Evolutionary conservation across 2,797 vertebrate species (phyloP).

Genomic region (Leucoraja ocellata): DNA sequence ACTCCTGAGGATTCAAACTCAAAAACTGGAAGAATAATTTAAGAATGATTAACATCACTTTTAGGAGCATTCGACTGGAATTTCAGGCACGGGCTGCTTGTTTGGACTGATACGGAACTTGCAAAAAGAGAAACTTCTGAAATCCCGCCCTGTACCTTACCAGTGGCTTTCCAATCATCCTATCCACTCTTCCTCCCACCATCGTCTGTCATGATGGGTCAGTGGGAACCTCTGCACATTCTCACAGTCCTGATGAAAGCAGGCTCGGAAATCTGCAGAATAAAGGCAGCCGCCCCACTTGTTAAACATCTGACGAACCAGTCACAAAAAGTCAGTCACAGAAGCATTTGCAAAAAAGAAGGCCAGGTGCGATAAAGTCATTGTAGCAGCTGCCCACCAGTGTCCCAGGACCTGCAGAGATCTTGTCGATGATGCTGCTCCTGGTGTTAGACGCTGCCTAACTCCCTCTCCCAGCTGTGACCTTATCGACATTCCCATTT

Average conservation of each 20-base stretch:
- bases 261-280: neutral
- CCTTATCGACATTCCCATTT: neutral
- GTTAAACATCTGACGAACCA: neutral
- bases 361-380: neutral
- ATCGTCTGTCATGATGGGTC: neutral
- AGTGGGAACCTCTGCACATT: neutral
- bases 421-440: neutral
- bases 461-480: neutral
- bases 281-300: neutral
- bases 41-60: too few species aligned
- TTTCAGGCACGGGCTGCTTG: too few species aligned
- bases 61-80: too few species aligned
- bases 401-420: neutral
- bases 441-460: too few species aligned
- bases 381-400: neutral
- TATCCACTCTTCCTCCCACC: neutral
- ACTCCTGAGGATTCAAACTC: too few species aligned
- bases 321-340: neutral
- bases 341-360: neutral
- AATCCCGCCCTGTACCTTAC: too few species aligned
- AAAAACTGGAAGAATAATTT: too few species aligned
- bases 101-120: too few species aligned
- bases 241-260: neutral
- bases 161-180: too few species aligned
- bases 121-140: too few species aligned